Evolutionary conservation across 2,888 invertebrate genomes (phyloP), one percentile per base, ranked within the genome.

Genomic region (Caenorhabditis virilis): DNA sequence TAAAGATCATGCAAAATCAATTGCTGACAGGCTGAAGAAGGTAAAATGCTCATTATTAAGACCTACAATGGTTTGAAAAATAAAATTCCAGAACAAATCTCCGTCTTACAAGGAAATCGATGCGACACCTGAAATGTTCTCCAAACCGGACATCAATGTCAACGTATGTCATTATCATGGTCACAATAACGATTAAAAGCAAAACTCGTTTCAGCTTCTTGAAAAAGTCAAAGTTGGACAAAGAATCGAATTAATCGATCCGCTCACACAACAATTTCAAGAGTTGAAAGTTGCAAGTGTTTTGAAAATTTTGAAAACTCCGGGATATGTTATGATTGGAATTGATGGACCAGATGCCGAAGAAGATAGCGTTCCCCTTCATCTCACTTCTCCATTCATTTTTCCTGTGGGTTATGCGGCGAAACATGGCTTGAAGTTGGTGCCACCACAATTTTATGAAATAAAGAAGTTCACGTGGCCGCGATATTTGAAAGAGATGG

Each of bases 181-280:
- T 25, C 15, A 4, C 5, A 9, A 11, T 35, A 7, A n/a, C 5
- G 33, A 7, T 15, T 18, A 13, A 16, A 30, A 20, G n/a, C n/a
- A 35, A 48, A 35, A 33, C n/a, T 9, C 20, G 3, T 48, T 50
- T 39, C 25, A 54, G n/a, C 15, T 41, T 5, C 16, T 57, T 4
- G 2, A 35, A 7, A 49, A 49, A 18, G 51, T 70, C 38, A 50
- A 88, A 45, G 90, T 90, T 76, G 93, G 94, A 41, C 92, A 93
- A 92, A 95, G 95, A 84, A 86, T 98, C 35, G 97, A 98, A 87
- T 95, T 95, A 0, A 92, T 97, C 59, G 97, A 98, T 87, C 97
- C 97, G 0, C 86, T 97, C 2, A 95, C 97, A 84, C 86, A 95
- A 35, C 92, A 93, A 0, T 90, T 93, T 0, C 92, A 69, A 9